Evolutionary conservation across 2,888 invertebrate genomes (phyloP), one percentile per base, ranked within the genome.

Genomic region (Hecatera dysodea): DNA sequence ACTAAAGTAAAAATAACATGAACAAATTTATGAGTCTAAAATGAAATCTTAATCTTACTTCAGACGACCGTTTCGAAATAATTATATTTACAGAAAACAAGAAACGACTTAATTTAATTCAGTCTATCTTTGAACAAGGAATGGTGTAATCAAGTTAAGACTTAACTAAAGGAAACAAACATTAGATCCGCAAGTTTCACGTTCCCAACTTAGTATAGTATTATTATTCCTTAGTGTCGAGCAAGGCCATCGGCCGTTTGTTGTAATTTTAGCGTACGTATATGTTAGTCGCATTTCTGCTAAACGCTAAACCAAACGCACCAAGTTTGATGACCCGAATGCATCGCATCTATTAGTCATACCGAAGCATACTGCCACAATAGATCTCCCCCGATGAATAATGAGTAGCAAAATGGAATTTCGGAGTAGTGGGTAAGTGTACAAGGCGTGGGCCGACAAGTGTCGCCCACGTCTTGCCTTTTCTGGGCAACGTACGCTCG

Each of bases 281-380:
- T 85, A 81, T 84, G 87, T 81, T 74, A 67, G 67, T 67, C 77
- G 82, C 86, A 88, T 83, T 85, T 85, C 84, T 85, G 77, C 82
- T 79, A 73, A 66, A 67, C 46, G 67, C 72, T 80, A 75, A 33
- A 75, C 75, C 48, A 78, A 80, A 81, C 78, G 81, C 76, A 83
- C 82, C 79, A 87, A 86, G 91, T 90, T 90, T 85, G 83, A 88
- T 87, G 92, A 91, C 90, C 90, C 82, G 84, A 80, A 70, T 81
- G 83, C 86, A 85, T 81, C 81, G 87, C 81, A 72, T 78, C 76
- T 82, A 83, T 86, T 83, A 87, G 81, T 87, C 83, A 86, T 76
- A 67, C 66, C 72, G 67, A 69, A 65, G 72, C 61, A 65, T 78
- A 78, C 59, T 67, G 65, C 76, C 76, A 75, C 73, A 69, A 75